phyloP scores from a whole-genome alignment of 2,113 vertebrate genomes.

The Balaenoptera acutorostrata region DNA sequence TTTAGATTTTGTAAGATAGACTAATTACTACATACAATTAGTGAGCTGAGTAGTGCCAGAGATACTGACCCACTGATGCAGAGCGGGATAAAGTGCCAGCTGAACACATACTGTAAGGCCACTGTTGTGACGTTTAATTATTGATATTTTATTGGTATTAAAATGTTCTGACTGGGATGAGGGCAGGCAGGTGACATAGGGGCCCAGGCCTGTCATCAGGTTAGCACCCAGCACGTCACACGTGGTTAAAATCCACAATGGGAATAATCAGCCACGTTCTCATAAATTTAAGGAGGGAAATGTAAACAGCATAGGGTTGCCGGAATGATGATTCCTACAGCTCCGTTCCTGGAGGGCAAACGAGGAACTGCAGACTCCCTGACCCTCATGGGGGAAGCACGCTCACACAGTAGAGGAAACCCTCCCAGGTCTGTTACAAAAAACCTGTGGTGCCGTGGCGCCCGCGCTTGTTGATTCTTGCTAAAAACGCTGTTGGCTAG shows the following conservation, averaged over 20 bases:
- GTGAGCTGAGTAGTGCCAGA: not conserved
- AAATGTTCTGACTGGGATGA: not conserved
- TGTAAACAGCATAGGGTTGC: not conserved
- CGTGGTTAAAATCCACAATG: not conserved
- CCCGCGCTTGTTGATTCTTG: not conserved
- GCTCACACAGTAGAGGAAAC: no score
- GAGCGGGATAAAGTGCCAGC: not conserved
- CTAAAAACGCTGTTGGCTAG: not conserved
- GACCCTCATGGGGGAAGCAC: no score
- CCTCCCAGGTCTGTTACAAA: not conserved
- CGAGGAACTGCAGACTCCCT: not conserved
- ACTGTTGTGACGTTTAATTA: not conserved
- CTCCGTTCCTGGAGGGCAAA: not conserved
- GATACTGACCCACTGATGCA: not conserved
- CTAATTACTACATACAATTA: conserved; percentile 58
- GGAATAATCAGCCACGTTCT: not conserved
- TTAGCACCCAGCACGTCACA: not conserved
- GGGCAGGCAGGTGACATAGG: not conserved
- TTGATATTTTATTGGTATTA: not conserved
- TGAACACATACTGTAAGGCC: not conserved
- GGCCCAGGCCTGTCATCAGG: not conserved
- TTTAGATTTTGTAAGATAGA: conserved; percentile 61
- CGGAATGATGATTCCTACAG: not conserved
- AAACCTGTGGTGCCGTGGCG: not conserved
- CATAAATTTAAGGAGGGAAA: conserved; percentile 13